phyloP scores from a whole-genome alignment of 2,888 invertebrate species.

The Aquatica leii region DNA sequence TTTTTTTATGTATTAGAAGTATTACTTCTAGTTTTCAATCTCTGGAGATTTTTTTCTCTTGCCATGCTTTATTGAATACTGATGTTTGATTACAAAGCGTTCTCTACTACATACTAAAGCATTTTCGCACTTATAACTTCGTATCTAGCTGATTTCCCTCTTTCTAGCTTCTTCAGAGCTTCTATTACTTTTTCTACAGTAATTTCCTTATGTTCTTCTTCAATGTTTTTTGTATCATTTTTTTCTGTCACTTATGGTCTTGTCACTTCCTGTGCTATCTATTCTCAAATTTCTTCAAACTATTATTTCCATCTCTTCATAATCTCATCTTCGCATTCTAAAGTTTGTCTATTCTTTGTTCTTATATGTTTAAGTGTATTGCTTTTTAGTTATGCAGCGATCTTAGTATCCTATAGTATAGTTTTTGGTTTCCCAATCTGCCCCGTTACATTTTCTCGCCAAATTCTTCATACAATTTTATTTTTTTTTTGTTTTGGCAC shows the following conservation, averaged over 20 bases:
- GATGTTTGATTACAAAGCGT: neutral
- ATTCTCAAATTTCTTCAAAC: neutral
- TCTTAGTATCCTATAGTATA: no score
- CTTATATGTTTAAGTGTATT: neutral
- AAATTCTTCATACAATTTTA: neutral
- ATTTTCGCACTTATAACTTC: neutral
- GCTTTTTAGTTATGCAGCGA: neutral
- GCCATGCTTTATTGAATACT: neutral
- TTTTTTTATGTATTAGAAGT: neutral
- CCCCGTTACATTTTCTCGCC: neutral
- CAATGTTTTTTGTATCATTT: neutral
- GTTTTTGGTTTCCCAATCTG: conserved; percentile 1
- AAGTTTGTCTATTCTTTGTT: neutral
- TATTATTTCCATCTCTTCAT: neutral
- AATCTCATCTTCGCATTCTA: no score
- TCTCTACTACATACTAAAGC: neutral
- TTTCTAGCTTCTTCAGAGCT: neutral
- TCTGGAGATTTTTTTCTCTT: neutral
- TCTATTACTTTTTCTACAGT: neutral
- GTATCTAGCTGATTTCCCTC: neutral
- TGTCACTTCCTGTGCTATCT: neutral
- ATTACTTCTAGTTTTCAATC: neutral
- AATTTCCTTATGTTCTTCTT: neutral
- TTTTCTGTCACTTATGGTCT: neutral
- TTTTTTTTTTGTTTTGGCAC: neutral